Conservation (phyloP, 2,113 vertebrate species). For the Gymnarchus niloticus region DNA sequence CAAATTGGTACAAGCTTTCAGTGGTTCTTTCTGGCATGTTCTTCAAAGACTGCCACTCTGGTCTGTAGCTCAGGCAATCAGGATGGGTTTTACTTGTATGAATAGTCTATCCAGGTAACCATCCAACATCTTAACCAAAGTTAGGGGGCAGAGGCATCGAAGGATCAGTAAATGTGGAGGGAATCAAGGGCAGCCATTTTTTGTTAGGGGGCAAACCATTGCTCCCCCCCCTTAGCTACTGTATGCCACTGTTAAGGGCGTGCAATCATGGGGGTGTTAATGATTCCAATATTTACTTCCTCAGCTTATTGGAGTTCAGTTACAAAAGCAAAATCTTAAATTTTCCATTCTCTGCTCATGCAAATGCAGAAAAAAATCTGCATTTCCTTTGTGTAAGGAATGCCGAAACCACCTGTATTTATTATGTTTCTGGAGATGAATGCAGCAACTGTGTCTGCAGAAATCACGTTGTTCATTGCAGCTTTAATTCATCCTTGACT, state of each 20-base stretch:
- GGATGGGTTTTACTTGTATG: not conserved
- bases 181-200: too few relatives aligned
- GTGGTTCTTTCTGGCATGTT: not conserved
- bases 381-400: too few relatives aligned
- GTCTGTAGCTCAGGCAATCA: not conserved
- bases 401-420: not conserved
- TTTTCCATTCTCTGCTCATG: not conserved
- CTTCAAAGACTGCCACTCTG: not conserved
- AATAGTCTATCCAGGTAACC: not conserved
- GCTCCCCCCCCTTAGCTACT: too few relatives aligned
- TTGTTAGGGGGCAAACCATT: too few relatives aligned
- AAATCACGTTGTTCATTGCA: not conserved
- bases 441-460: not conserved
- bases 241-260: too few relatives aligned
- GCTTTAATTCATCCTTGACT: not conserved
- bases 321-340: not conserved
- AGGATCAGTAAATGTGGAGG: too few relatives aligned
- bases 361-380: not conserved
- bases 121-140: not conserved
- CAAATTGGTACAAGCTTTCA: not conserved
- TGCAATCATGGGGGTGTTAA: not conserved
- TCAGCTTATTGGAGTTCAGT: not conserved
- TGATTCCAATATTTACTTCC: not conserved
- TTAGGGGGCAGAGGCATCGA: too few relatives aligned
- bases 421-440: not conserved